Evolutionary conservation across 2,888 invertebrate genomes (phyloP).

Genomic region (Alentia gelatinosa): DNA sequence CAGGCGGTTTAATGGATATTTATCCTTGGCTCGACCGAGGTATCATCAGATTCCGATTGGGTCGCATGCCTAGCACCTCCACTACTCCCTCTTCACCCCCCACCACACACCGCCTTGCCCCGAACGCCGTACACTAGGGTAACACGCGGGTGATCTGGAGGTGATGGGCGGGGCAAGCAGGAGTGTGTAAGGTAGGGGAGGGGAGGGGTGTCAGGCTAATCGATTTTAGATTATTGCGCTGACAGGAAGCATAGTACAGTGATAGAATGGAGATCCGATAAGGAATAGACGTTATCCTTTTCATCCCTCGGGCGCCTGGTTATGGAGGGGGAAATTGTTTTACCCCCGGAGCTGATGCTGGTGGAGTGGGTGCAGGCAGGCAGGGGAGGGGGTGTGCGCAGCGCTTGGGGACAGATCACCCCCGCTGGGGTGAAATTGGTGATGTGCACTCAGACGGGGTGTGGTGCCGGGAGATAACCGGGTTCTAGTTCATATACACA

Average conservation of each 20-base stretch:
- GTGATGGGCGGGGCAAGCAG: not conserved
- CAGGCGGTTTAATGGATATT: not conserved
- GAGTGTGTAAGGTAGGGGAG: not conserved
- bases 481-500: too few species aligned
- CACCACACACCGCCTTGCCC: not conserved
- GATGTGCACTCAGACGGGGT: too few species aligned
- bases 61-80: not conserved
- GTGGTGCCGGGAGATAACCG: too few species aligned
- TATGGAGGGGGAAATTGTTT: not conserved
- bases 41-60: not conserved
- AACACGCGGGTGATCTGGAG: not conserved
- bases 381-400: too few species aligned
- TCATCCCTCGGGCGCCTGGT: not conserved
- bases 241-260: not conserved
- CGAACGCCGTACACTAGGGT: not conserved
- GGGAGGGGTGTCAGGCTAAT: not conserved
- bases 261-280: not conserved
- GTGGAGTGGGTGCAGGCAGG: too few species aligned
- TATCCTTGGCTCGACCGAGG: not conserved
- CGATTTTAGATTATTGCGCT: not conserved
- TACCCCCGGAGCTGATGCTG: too few species aligned
- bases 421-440: too few species aligned
- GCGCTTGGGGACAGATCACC: too few species aligned
- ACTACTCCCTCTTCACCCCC: not conserved
- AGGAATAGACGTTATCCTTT: not conserved